Conservation (phyloP, 2,888 invertebrate genomes). For the Dimorphilus gyrociliatus region DNA sequence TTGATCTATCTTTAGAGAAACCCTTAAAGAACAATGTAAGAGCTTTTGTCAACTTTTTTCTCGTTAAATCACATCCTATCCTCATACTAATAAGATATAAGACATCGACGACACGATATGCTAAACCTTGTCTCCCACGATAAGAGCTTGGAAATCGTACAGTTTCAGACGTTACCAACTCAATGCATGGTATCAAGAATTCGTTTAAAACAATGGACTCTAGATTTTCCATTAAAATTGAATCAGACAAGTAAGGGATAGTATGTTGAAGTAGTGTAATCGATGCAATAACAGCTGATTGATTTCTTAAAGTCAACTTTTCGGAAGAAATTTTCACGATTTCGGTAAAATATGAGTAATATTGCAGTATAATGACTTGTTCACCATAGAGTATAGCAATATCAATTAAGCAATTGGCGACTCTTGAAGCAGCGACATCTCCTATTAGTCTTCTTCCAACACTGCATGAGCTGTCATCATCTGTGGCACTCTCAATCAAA, state of each 20-base stretch:
- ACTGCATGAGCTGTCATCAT: no score
- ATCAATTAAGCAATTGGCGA: conserved; percentile 73
- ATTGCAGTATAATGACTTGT: conserved; percentile 33
- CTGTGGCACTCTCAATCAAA: neutral
- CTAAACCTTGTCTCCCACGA: no score
- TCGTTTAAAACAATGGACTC: conserved; percentile 43
- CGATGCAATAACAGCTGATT: conserved; percentile 40
- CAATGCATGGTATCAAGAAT: neutral
- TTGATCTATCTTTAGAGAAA: conserved; percentile 24
- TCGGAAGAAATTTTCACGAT: conserved; percentile 27
- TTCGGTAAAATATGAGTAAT: conserved; percentile 28
- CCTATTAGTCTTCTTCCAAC: conserved; percentile 41
- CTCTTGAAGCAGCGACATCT: conserved; percentile 64
- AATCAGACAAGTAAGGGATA: conserved; percentile 26
- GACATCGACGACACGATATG: conserved; percentile 61
- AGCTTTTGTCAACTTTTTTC: conserved; percentile 28
- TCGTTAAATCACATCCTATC: conserved; percentile 41
- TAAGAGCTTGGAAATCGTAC: no score
- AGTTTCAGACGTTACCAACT: no score
- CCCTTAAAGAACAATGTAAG: conserved; percentile 31
- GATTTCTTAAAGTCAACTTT: conserved; percentile 60
- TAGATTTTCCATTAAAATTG: conserved; percentile 25
- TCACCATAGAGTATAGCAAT: conserved; percentile 49
- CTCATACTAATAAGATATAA: conserved; percentile 49
- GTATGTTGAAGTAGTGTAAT: conserved; percentile 24